Evolutionary conservation across 2,797 vertebrate genomes (phyloP).

Genomic region (Diceros bicornis): DNA sequence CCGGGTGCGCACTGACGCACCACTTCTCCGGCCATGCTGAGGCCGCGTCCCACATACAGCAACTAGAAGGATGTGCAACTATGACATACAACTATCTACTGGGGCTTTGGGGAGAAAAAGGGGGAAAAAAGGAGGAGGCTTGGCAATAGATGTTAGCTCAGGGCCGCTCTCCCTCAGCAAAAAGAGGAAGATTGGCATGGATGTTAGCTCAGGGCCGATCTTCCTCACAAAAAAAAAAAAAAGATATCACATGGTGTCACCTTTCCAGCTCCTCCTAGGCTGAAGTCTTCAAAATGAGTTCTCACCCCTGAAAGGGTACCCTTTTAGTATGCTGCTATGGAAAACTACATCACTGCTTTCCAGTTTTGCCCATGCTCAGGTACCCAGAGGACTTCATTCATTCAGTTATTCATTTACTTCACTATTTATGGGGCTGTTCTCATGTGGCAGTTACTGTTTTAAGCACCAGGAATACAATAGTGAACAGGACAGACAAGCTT

Average conservation of each 20-base stretch:
- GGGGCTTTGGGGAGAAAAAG: too few species aligned
- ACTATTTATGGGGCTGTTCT: not conserved
- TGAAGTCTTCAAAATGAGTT: conserved; percentile 37
- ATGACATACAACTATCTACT: too few species aligned
- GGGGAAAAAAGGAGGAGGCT: too few species aligned
- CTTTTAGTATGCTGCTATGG: not conserved
- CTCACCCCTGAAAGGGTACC: not conserved
- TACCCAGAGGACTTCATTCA: not conserved
- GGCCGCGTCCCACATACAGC: too few species aligned
- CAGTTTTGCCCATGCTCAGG: not conserved
- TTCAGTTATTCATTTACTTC: not conserved
- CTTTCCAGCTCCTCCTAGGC: conserved; percentile 11
- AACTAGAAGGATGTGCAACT: too few species aligned
- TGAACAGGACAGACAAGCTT: not conserved
- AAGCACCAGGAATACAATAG: not conserved
- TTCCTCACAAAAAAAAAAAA: not conserved
- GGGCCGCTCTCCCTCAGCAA: too few species aligned
- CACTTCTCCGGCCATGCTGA: too few species aligned
- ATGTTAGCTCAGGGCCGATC: too few species aligned
- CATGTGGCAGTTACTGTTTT: not conserved
- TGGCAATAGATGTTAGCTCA: too few species aligned
- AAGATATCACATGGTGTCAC: not conserved
- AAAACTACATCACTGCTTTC: conserved; percentile 27
- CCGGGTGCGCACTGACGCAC: too few species aligned
- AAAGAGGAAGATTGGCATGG: too few species aligned